Evolutionary conservation across 2,113 vertebrate species (phyloP).

Genomic region (Bufo bufo): DNA sequence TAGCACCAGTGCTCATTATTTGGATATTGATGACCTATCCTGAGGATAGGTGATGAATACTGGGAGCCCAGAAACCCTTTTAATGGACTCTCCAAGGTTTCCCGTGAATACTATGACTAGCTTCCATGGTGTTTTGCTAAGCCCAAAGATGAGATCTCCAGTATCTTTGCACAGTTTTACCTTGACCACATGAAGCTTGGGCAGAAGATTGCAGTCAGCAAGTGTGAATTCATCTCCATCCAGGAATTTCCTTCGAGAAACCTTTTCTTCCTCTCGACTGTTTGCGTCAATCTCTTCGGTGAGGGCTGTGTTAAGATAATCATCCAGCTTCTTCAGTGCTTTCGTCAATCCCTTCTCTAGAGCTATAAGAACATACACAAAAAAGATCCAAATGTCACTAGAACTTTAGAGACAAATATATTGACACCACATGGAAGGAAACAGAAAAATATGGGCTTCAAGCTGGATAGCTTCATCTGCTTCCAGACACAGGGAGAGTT

Average conservation of each 20-base stretch:
- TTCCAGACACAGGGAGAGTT: no score
- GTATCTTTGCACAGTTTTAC: constrained; percentile 58
- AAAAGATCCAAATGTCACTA: background rate
- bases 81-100: background rate
- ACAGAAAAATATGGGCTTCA: no score
- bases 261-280: constrained; percentile 82
- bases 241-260: constrained; percentile 86
- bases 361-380: constrained; percentile 67
- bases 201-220: constrained; percentile 97
- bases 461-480: no score
- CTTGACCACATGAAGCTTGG: constrained; percentile 97
- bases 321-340: constrained; percentile 89
- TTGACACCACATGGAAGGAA: background rate
- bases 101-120: background rate
- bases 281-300: constrained; percentile 89
- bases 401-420: background rate
- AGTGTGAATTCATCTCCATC: constrained; percentile 92
- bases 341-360: constrained; percentile 86
- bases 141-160: background rate
- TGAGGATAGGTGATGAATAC: no score
- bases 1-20: no score
- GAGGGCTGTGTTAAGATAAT: constrained; percentile 85
- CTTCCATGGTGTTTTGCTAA: background rate
- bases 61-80: background rate
- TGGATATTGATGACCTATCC: no score